A percentile compares a stretch with the other conserved stretches of the same genome.
Conservation (phyloP, 1,140 invertebrate genomes). For the Portunus trituberculatus region DNA sequence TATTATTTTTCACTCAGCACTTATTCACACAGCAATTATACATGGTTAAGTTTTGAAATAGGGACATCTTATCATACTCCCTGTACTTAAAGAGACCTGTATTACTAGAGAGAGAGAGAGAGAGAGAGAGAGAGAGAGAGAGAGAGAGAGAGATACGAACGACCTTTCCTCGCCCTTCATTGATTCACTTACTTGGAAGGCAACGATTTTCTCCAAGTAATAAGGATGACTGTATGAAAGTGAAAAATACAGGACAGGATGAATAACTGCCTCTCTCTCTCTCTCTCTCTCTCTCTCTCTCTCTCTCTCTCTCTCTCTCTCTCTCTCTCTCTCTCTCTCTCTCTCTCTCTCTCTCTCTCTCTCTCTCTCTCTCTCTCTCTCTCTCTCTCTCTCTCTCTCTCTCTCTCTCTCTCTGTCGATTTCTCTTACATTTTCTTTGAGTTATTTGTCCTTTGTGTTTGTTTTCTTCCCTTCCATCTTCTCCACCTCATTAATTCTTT, state of each 20-base stretch:
- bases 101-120: not conserved
- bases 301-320: conserved; percentile 34
- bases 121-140: too few species aligned
- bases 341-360: conserved; percentile 33
- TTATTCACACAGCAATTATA: too few species aligned
- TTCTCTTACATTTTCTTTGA: not conserved
- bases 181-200: too few species aligned
- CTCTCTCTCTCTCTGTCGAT: not conserved
- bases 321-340: conserved; percentile 30
- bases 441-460: not conserved
- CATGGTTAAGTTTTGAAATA: too few species aligned
- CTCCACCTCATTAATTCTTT: not conserved
- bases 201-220: too few species aligned
- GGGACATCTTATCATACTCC: too few species aligned
- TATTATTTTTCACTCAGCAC: too few species aligned
- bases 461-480: not conserved
- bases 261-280: not conserved
- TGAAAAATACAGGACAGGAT: not conserved
- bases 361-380: not conserved
- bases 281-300: conserved; percentile 5
- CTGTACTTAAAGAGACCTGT: too few species aligned
- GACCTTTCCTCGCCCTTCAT: too few species aligned
- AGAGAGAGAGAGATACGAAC: too few species aligned
- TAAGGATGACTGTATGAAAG: not conserved
- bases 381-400: too few species aligned